Evolutionary conservation across 2,113 vertebrate genomes (phyloP).

Genomic region (Elephantulus edwardii): DNA sequence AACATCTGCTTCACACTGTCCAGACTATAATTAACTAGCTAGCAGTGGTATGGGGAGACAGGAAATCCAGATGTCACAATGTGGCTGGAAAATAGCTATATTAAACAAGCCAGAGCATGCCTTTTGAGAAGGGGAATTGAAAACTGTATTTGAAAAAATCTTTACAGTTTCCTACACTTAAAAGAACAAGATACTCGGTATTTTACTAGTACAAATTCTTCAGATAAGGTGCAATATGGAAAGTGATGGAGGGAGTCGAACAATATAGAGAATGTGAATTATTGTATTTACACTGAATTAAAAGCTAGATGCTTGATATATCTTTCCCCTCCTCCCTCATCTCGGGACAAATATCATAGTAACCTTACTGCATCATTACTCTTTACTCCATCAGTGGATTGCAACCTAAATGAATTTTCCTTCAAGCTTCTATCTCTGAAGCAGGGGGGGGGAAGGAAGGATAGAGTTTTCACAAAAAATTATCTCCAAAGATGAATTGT

Average conservation of each 20-base stretch:
- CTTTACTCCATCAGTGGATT: background rate
- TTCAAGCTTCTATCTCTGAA: background rate
- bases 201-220: background rate
- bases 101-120: constrained; percentile 1
- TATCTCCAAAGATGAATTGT: constrained; percentile 18
- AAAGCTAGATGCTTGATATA: background rate
- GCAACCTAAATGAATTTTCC: background rate
- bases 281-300: background rate
- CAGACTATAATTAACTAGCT: constrained; percentile 20
- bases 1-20: background rate
- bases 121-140: constrained; percentile 5
- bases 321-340: background rate
- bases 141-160: background rate
- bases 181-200: background rate
- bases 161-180: background rate
- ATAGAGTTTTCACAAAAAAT: background rate
- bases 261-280: background rate
- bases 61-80: constrained; percentile 25
- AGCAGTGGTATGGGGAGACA: background rate
- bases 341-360: background rate
- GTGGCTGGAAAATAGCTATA: background rate
- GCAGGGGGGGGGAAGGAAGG: background rate
- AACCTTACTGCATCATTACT: background rate
- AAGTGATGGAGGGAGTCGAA: background rate
- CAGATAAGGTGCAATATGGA: background rate